Evolutionary conservation across 2,113 vertebrate species (phyloP), one percentile per base, ranked within the genome.

Genomic region (Catharus bicknelli): DNA sequence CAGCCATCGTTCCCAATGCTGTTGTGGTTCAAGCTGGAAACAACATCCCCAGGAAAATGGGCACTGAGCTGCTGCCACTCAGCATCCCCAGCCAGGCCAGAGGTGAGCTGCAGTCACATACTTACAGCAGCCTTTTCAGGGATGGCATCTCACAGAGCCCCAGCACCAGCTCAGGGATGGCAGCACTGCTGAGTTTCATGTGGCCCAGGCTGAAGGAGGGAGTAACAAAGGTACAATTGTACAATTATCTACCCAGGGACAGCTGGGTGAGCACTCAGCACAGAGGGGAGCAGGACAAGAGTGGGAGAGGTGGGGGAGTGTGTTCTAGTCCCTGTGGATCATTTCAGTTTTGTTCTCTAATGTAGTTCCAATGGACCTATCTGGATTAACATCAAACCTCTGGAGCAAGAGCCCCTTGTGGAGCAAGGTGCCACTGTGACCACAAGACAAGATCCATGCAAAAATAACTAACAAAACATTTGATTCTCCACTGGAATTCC

Each of bases 91-190:
- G 74, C 25, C 0, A 0, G 55, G 80, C 27, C 16, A 19, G 63
- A 36, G 55, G 6, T 0, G 2, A 91, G 54, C 51, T 73, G 88
- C 62, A 61, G 75, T 11, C 54, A 47, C 36, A 51, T 11, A 98
- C 98, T 98, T 59, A 99, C 99, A 95, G 63, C 3, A 99, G 97
- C 80, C 92, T 96, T 83, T 74, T 96, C 69, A 99, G 82, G 22
- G 89, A 95, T 6, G 68, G 76, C 96, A 97, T 96, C 20, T 40
- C 73, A 34, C 40, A 48, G 1, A 99, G 95, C 7, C 86, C 93
- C 55, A 70, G 87, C 26, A 77, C 93, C 57, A 99, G 96, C 48
- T 29, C 48, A 30, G 57, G 53, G 43, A 96, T 34, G 16, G 90
- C 88, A 66, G 96, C 78, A 30, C 91, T 45, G 61, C 95, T 90